phyloP scores from a whole-genome alignment of 2,888 invertebrate species.

The Dastarcus helophoroides region DNA sequence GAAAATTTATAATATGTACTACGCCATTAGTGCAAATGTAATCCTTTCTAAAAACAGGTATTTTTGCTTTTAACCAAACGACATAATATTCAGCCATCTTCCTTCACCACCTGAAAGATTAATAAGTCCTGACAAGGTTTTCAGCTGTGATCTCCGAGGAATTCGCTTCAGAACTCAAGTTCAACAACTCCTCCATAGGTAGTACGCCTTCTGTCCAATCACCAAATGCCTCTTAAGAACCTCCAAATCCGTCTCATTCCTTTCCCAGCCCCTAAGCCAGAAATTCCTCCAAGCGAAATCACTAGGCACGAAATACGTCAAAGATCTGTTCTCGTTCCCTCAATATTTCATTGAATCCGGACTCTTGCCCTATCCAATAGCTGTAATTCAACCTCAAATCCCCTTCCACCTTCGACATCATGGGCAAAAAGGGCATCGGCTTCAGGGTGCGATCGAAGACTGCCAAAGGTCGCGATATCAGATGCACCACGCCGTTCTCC shows the following conservation, averaged over 20 bases:
- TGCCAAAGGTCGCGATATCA: slow-evolving; percentile 80
- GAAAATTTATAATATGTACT: slow-evolving; percentile 83
- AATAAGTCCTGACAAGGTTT: slow-evolving; percentile 19
- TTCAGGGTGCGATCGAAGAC: slow-evolving; percentile 72
- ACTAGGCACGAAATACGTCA: slow-evolving; percentile 82
- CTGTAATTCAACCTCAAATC: slow-evolving; percentile 77
- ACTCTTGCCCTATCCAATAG: slow-evolving; percentile 58
- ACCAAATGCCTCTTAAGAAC: slow-evolving; percentile 81
- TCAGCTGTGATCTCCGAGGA: slow-evolving; percentile 15
- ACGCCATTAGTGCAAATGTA: slow-evolving; percentile 91
- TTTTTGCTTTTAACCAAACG: no score
- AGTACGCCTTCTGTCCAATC: slow-evolving; percentile 31
- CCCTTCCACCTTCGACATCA: slow-evolving; percentile 66
- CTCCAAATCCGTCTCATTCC: slow-evolving; percentile 61
- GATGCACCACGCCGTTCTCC: slow-evolving; percentile 81
- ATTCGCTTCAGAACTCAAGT: slow-evolving; percentile 7
- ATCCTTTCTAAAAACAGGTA: slow-evolving; percentile 75
- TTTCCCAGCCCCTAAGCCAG: slow-evolving; percentile 45
- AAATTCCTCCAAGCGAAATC: slow-evolving; percentile 68
- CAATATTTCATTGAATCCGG: slow-evolving; percentile 62
- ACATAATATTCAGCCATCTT: no score
- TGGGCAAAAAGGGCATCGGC: slow-evolving; percentile 75
- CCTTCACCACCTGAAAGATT: no score
- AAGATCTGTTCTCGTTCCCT: slow-evolving; percentile 50
- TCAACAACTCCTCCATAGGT: slow-evolving; percentile 8